phyloP scores from a whole-genome alignment of 2,113 vertebrate genomes.

The Macquaria ambigua region DNA sequence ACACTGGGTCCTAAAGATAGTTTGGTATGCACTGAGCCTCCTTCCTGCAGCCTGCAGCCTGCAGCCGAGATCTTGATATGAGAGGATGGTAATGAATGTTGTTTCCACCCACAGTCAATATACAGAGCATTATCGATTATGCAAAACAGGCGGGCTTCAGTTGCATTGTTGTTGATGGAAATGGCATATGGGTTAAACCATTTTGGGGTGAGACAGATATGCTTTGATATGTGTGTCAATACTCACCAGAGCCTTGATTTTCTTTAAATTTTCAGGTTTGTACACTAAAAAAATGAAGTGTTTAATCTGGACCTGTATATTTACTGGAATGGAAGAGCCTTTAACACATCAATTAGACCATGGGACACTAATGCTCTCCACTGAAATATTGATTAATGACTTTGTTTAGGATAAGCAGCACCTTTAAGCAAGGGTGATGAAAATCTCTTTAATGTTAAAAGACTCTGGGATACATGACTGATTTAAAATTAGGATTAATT shows the following conservation, averaged over 20 bases:
- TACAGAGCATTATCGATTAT: slow-evolving; percentile 22
- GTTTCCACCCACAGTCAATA: background rate
- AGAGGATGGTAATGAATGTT: slow-evolving; percentile 17
- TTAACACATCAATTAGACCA: background rate
- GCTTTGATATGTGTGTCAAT: background rate
- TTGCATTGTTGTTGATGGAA: background rate
- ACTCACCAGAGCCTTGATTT: background rate
- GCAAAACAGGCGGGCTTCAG: background rate
- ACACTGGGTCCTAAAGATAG: slow-evolving; percentile 84
- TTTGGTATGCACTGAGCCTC: slow-evolving; percentile 16
- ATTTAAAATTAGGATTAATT: background rate
- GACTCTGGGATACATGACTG: background rate
- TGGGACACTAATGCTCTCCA: background rate
- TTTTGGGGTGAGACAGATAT: background rate
- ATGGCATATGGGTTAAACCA: background rate
- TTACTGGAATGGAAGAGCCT: background rate
- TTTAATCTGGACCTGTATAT: background rate
- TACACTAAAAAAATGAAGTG: background rate
- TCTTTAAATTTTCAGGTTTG: background rate
- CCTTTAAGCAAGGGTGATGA: background rate
- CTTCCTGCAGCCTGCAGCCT: slow-evolving; percentile 10
- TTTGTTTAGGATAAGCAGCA: background rate
- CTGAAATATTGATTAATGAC: background rate
- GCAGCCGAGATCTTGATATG: background rate
- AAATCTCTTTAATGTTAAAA: background rate